Base-by-base conservation (phyloP, 1,140 invertebrate genomes). In the Saccostrea glomerata region DNA sequence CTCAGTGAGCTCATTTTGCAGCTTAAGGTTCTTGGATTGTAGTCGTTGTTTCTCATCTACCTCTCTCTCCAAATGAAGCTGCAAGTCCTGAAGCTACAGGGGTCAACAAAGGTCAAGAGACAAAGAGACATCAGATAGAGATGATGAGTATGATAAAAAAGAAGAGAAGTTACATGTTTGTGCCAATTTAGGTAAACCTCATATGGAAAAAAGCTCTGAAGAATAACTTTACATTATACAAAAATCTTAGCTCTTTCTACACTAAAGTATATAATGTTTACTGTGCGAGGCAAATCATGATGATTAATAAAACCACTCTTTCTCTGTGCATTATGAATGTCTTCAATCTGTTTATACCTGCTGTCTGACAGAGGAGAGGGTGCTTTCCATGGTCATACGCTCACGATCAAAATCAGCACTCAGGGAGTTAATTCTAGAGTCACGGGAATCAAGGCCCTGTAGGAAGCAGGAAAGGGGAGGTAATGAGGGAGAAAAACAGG, bases 391-490 rank as follows among this genome's bases (percentile, higher is more conserved):
- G 13, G 88, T 89, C 36, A 92, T 36, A 70, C 92, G 84, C 56
- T 92, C 92, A 54, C 89, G 86, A 83, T 92, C 92, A 89, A 92
- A 92, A 4, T 92, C 92, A 23, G 92, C 85, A 60, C 89, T 84
- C 15, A 92, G 83, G 17, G 86, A 88, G 73, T 86, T 89, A 54
- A 92, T 84, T 70, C 90, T 88, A 30, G 88, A 87, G 66, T 92
- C 91, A 66, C 82, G 86, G 30, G 82, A 82, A 84, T 92, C 92
- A 36, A 89, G 47, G 58, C 87, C 90, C 92, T 92, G 87, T 47
- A 88, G 82, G 47, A 30, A 89, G 60, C 7, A 63, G 58, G 58
- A 66, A 85, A 54, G 82, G 40, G 55, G 82, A 84, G 40, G 23
- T 54, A 55, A 56, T 84, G 40, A 84, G 17, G 47, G 82, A 84